phyloP scores from a whole-genome alignment of 2,888 invertebrate species.

The Morpho deidamia region DNA sequence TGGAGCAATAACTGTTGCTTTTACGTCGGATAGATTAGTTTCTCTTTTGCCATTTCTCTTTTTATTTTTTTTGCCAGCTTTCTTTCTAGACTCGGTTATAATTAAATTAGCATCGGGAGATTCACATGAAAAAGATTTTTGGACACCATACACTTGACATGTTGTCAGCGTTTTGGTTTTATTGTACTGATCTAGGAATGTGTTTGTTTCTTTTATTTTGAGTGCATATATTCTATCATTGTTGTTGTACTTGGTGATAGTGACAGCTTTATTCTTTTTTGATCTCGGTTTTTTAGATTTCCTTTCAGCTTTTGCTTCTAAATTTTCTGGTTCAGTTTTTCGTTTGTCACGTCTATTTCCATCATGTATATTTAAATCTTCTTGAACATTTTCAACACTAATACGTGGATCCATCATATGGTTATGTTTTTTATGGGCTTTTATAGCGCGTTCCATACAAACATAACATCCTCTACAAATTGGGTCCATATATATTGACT shows the following conservation, averaged over 20 bases:
- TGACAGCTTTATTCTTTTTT: slow-evolving; percentile 37
- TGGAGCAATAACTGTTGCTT: slow-evolving; percentile 24
- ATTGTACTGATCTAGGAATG: slow-evolving; percentile 21
- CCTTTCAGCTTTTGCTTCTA: slow-evolving; percentile 13
- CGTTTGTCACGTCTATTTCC: slow-evolving; percentile 33
- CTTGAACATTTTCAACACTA: slow-evolving; percentile 29
- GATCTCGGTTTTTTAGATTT: slow-evolving; percentile 28
- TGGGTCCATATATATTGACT: slow-evolving; percentile 36
- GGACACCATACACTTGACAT: slow-evolving; percentile 52
- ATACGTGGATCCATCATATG: slow-evolving; percentile 19
- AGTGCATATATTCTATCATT: slow-evolving; percentile 48
- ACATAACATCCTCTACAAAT: slow-evolving; percentile 39
- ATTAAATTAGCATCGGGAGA: slow-evolving; percentile 40
- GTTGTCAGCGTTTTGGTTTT: slow-evolving; percentile 24
- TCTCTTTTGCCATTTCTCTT: slow-evolving; percentile 32
- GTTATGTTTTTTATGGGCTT: slow-evolving; percentile 31
- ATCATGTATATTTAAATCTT: slow-evolving; percentile 30
- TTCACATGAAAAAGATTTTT: slow-evolving; percentile 45
- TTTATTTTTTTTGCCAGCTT: slow-evolving; percentile 37
- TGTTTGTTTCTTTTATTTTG: slow-evolving; percentile 46
- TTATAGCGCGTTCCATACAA: slow-evolving; percentile 50
- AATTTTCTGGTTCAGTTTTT: slow-evolving; percentile 17
- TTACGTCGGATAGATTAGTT: slow-evolving; percentile 17
- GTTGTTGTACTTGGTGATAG: slow-evolving; percentile 48
- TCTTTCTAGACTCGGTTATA: slow-evolving; percentile 36